These are phyloP conservation scores for Choloepus hoffmanni DNA, from an alignment of 2,113 vertebrate species.

Conservation along the genomic window DNA sequence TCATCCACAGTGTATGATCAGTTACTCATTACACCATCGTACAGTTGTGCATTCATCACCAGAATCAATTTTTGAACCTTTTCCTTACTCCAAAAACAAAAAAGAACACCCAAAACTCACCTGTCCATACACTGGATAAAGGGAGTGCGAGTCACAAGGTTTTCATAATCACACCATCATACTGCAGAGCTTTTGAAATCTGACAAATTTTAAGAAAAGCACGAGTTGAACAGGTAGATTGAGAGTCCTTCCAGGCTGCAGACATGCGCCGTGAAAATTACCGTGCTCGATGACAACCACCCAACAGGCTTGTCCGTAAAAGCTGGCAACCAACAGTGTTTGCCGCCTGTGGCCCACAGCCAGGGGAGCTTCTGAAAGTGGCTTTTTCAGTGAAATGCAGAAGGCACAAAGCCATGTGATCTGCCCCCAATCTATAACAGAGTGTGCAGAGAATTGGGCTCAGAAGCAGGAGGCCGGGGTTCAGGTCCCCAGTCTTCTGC, in stretches of 20 bases:
- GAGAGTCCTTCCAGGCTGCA: neutral
- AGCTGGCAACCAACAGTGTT: neutral
- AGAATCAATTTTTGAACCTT: no score
- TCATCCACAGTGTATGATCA: no score
- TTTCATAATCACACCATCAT: no score
- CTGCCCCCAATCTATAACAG: neutral
- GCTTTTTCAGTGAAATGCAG: fast-evolving
- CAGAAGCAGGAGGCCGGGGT: neutral
- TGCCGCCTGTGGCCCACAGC: neutral
- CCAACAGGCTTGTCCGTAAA: neutral
- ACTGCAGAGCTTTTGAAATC: neutral
- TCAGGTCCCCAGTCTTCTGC: neutral
- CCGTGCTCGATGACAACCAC: neutral
- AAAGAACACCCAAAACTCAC: no score
- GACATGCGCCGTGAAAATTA: neutral
- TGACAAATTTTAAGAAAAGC: neutral
- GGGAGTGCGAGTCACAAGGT: no score
- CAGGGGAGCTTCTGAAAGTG: neutral
- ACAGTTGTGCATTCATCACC: no score
- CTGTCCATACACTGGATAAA: no score
- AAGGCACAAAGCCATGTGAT: neutral
- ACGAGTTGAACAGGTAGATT: neutral
- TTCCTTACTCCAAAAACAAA: no score
- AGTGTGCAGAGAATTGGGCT: neutral
- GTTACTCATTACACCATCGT: no score